Conservation (phyloP, 2,797 vertebrate genomes). For the Characodon lateralis region DNA sequence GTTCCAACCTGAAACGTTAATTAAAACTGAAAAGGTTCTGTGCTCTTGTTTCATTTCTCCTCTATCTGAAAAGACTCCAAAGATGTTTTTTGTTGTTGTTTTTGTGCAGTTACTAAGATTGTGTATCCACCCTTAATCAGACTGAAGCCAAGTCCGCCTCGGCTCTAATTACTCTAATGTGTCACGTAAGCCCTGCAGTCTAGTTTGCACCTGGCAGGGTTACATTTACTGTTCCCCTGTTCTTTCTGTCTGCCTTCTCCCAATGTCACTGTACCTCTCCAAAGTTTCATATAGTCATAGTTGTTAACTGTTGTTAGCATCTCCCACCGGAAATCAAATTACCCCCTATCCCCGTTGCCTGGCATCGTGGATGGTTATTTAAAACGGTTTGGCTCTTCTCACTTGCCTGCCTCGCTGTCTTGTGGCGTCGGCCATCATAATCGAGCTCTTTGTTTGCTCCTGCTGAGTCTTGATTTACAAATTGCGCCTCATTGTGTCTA, state of each 20-base stretch:
- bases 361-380: constrained; percentile 74
- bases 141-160: constrained; percentile 59
- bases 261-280: constrained; percentile 54
- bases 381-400: constrained; percentile 75
- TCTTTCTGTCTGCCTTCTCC: constrained; percentile 25
- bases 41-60: constrained; percentile 8
- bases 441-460: constrained; percentile 79
- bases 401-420: constrained; percentile 72
- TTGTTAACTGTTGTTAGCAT: constrained; percentile 73
- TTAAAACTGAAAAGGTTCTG: constrained; percentile 56
- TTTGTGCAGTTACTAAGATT: constrained; percentile 29
- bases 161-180: constrained; percentile 67
- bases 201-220: constrained; percentile 49
- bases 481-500: constrained; percentile 74
- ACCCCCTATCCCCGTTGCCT: constrained; percentile 69
- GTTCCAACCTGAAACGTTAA: constrained; percentile 44
- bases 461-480: constrained; percentile 81
- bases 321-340: constrained; percentile 80
- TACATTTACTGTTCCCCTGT: constrained; percentile 18
- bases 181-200: constrained; percentile 51
- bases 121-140: constrained; percentile 53
- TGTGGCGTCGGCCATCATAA: constrained; percentile 76
- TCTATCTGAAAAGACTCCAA: constrained; percentile 9
- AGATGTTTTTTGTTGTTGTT: constrained; percentile 15
- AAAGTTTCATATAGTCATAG: constrained; percentile 52